Percentiles rank a stretch among this genome's conserved stretches.
These are phyloP conservation scores for Pseudomyrmex concolor DNA, from an alignment of 1,140 invertebrate genomes.

Conservation along the genomic window DNA sequence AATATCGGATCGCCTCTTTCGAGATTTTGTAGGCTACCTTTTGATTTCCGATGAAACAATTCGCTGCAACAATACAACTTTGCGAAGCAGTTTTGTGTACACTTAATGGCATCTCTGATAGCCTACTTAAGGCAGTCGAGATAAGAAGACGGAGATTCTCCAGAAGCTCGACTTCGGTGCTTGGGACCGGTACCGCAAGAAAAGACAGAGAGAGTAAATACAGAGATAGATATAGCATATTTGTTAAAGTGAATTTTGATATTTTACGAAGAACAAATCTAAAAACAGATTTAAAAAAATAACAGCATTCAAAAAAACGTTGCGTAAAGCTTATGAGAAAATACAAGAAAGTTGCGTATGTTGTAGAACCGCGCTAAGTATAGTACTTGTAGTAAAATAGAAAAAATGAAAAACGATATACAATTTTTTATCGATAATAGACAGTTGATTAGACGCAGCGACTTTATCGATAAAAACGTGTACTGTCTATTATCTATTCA, in stretches of 20 bases:
- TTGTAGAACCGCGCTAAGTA: background rate
- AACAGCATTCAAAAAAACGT: background rate
- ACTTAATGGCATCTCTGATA: constrained; percentile 72
- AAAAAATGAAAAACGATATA: constrained; percentile 4
- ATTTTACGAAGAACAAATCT: background rate
- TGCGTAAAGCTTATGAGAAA: background rate
- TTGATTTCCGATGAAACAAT: constrained; percentile 32
- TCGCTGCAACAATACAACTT: constrained; percentile 21
- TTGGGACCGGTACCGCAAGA: constrained; percentile 12
- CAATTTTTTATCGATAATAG: constrained; percentile 38
- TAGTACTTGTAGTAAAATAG: background rate
- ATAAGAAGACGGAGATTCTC: constrained; percentile 65
- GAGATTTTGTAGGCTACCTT: too few species aligned
- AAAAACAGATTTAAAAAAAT: background rate
- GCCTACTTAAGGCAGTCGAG: constrained; percentile 70
- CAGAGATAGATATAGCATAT: background rate
- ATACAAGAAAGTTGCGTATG: background rate
- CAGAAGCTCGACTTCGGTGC: constrained; percentile 16
- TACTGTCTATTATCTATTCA: constrained; percentile 22
- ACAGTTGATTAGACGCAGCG: constrained; percentile 19
- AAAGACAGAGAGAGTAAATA: background rate
- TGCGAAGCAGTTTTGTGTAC: constrained; percentile 39
- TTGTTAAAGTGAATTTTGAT: constrained; percentile 19
- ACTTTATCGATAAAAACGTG: constrained; percentile 39
- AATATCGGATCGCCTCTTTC: too few species aligned